Evolutionary conservation across 2,113 vertebrate genomes (phyloP).

Genomic region (Mustelus asterias): DNA sequence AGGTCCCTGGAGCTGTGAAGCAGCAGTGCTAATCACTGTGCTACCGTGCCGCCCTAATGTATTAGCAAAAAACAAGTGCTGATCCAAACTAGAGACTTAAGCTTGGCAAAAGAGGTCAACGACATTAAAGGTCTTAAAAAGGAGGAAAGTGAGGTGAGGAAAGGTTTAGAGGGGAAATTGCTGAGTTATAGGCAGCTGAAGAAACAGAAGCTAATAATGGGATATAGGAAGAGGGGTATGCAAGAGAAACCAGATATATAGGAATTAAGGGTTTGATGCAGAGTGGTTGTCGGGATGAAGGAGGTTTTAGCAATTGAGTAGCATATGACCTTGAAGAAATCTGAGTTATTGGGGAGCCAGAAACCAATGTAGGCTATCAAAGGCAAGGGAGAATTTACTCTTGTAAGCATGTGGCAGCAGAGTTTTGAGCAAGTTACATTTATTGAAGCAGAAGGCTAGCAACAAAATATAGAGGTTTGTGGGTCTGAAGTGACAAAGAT

Average conservation of each 20-base stretch:
- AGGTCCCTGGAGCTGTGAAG: too few species aligned
- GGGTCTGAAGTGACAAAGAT: neutral
- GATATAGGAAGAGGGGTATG: neutral
- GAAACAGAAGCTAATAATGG: neutral
- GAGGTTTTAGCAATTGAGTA: neutral
- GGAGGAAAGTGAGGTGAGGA: neutral
- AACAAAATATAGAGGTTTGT: neutral
- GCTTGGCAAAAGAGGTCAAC: neutral
- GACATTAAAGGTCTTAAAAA: neutral
- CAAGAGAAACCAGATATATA: neutral
- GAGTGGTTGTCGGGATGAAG: neutral
- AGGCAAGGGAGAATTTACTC: neutral
- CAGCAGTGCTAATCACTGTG: too few species aligned
- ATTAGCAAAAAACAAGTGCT: neutral
- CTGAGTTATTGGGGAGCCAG: neutral
- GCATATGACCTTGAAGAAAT: neutral
- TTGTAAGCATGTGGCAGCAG: neutral
- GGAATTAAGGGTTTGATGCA: neutral
- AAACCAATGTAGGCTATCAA: neutral
- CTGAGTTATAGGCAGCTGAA: neutral
- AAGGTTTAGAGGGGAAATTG: neutral
- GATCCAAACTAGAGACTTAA: neutral
- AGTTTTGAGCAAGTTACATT: neutral
- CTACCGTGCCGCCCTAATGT: too few species aligned
- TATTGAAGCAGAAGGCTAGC: neutral